Evolutionary conservation across 1,140 invertebrate species (phyloP), one percentile per base, ranked within the genome.

Genomic region (Hyphantria cunea): DNA sequence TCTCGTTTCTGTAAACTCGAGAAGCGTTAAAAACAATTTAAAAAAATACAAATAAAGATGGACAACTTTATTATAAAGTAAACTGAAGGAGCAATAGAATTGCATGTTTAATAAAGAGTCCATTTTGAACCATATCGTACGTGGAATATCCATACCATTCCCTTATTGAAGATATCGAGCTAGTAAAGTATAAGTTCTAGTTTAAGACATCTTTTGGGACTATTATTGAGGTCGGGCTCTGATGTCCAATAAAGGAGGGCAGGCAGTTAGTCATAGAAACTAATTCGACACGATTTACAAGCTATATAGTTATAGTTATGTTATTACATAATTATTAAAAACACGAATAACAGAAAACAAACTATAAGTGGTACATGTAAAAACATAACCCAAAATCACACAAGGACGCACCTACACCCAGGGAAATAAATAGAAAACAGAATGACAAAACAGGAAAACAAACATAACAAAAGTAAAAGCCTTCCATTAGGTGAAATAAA

Each of bases 381-480:
- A n/a, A n/a, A n/a, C n/a, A n/a, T n/a, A n/a, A n/a, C n/a, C n/a
- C n/a, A n/a, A 17, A 67, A 64, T 64, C 49, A 48, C 63, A 49
- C 59, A 68, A 71, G 54, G 64, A 67, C 58, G n/a, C n/a, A 39
- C 72, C 70, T 68, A 69, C 72, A 68, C 58, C 66, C 17, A 25
- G 17, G 1, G 17, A 25, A 25, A 25, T 25, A 25, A 25, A 25
- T 25, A 25, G 17, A 34, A 41, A 37, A 64, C 69, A 68, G 49
- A 67, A 72, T 63, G 66, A 42, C 45, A 58, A 64, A 78, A 68
- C 48, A 78, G 49, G 63, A 72, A 76, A 79, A 75, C 76, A 79
- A 78, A 78, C 66, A 74, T 77, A 72, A 72, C 54, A 74, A 83
- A 80, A 84, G 78, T 79, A 84, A 84, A 86, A 83, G 80, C 80